Evolutionary conservation across 1,140 invertebrate genomes (phyloP).

Genomic region (Leptinotarsa defecta): DNA sequence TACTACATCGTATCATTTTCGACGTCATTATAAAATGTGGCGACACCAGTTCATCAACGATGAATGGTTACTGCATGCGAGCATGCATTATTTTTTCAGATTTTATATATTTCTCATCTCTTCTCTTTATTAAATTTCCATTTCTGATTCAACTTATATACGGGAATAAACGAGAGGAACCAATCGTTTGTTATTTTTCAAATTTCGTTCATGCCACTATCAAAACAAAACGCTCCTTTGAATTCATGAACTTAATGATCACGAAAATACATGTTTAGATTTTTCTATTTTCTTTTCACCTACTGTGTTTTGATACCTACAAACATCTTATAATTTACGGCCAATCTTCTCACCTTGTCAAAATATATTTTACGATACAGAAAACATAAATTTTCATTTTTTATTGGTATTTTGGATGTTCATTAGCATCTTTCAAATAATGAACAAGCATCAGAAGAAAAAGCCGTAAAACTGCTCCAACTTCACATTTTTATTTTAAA

Average conservation of each 20-base stretch:
- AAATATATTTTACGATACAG: conserved; percentile 13
- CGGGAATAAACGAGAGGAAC: too few relatives aligned
- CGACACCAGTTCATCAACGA: too few relatives aligned
- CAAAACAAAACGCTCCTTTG: neutral
- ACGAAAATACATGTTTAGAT: neutral
- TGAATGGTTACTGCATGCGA: too few relatives aligned
- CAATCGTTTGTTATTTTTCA: too few relatives aligned
- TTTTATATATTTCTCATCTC: too few relatives aligned
- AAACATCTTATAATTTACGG: conserved; percentile 10
- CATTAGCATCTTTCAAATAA: conserved; percentile 24
- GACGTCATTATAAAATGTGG: too few relatives aligned
- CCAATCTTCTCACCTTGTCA: conserved; percentile 20
- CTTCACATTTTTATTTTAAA: conserved; percentile 28
- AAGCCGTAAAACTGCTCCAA: conserved; percentile 14
- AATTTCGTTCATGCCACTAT: too few relatives aligned
- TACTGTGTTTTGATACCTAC: neutral
- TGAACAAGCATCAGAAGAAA: conserved; percentile 17
- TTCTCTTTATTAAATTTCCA: too few relatives aligned
- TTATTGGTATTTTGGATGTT: conserved; percentile 8
- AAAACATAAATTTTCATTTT: neutral
- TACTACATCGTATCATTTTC: too few relatives aligned
- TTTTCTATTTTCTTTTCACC: neutral
- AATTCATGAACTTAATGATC: neutral
- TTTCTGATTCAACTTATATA: too few relatives aligned
- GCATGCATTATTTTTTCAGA: too few relatives aligned